Evolutionary conservation across 1,140 invertebrate species (phyloP).

Genomic region (Plectrocnemia conspersa): DNA sequence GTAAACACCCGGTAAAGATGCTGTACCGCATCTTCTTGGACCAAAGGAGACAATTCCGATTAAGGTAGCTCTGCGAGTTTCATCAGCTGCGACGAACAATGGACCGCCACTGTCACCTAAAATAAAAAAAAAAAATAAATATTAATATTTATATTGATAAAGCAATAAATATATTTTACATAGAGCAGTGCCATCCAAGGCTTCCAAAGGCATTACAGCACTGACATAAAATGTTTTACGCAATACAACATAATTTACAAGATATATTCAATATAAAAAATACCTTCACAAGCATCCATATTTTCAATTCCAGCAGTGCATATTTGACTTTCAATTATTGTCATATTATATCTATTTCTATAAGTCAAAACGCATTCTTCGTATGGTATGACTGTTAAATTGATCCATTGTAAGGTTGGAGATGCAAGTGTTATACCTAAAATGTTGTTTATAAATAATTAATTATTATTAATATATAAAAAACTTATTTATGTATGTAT

Average conservation of each 20-base stretch:
- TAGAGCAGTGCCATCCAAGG: conserved; percentile 8
- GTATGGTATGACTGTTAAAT: conserved; percentile 46
- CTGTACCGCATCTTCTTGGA: conserved; percentile 29
- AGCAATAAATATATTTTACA: neutral
- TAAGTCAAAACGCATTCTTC: conserved; percentile 44
- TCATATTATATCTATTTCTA: conserved; percentile 39
- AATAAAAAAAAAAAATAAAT: conserved; percentile 23
- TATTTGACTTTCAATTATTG: conserved; percentile 46
- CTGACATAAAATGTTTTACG: conserved; percentile 11
- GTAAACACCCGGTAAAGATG: conserved; percentile 43
- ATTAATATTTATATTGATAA: conserved; percentile 9
- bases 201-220: neutral
- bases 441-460: neutral
- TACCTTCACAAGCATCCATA: conserved; percentile 44
- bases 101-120: conserved; percentile 34
- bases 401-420: conserved; percentile 42
- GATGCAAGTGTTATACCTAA: conserved; percentile 26
- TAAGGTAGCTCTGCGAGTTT: conserved; percentile 19
- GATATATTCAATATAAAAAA: conserved; percentile 16
- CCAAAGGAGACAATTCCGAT: conserved; percentile 35
- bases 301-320: conserved; percentile 50
- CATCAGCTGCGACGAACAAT: conserved; percentile 25
- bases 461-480: too few species aligned
- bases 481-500: too few species aligned
- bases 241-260: neutral